phyloP scores from a whole-genome alignment of 2,113 vertebrate species.

The Scomber scombrus region DNA sequence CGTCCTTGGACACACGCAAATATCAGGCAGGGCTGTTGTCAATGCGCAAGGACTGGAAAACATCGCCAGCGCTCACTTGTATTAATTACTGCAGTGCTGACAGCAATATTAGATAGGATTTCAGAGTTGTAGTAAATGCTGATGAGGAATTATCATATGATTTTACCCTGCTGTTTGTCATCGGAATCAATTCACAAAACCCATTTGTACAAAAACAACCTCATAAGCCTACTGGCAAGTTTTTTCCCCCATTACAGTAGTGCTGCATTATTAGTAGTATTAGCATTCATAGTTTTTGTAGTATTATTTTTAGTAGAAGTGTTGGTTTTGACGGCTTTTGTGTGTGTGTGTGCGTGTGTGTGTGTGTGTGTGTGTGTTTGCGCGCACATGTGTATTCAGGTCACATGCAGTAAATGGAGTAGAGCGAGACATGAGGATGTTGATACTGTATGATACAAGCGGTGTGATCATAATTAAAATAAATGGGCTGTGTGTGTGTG shows the following conservation, averaged over 20 bases:
- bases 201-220: background rate
- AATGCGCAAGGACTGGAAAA: background rate
- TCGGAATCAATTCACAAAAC: slow-evolving; percentile 10
- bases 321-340: no score
- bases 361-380: background rate
- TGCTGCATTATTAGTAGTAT: no score
- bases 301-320: background rate
- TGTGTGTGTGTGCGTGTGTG: background rate
- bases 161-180: background rate
- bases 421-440: background rate
- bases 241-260: background rate
- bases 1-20: slow-evolving; percentile 28
- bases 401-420: background rate
- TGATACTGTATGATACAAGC: background rate
- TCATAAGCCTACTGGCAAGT: background rate
- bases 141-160: slow-evolving; percentile 9
- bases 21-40: background rate
- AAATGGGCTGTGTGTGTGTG: slow-evolving; percentile 10
- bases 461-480: slow-evolving; percentile 26
- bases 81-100: slow-evolving; percentile 19
- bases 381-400: background rate
- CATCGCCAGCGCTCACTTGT: background rate
- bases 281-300: background rate
- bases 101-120: background rate
- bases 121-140: slow-evolving; percentile 12